These are phyloP conservation scores for Sardinella longiceps DNA, from an alignment of 2,797 vertebrate species.

Conservation along the genomic window DNA sequence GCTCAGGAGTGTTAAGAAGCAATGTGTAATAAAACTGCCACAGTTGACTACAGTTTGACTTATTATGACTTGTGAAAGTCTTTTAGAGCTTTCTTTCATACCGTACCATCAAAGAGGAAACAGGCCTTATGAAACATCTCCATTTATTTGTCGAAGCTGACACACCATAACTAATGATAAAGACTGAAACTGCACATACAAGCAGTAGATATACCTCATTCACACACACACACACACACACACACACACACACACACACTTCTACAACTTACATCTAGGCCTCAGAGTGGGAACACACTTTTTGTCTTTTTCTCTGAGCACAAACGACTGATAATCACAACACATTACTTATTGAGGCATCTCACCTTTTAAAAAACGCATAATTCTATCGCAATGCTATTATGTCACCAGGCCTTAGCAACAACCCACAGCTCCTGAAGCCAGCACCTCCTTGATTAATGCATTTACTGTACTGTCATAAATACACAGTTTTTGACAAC, in stretches of 20 bases:
- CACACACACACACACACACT: conserved; percentile 9
- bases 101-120: background rate
- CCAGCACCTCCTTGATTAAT: background rate
- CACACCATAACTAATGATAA: background rate
- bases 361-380: background rate
- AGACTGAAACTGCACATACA: background rate
- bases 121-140: background rate
- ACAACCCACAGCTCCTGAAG: background rate
- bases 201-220: background rate
- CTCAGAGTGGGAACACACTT: background rate
- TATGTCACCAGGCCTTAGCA: background rate
- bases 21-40: background rate
- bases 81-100: background rate
- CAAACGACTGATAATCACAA: background rate
- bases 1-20: background rate
- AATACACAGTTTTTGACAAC: background rate
- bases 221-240: background rate
- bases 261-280: background rate
- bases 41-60: too few species aligned
- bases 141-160: background rate
- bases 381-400: background rate
- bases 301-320: background rate
- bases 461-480: background rate
- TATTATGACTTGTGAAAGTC: too few species aligned
- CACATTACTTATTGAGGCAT: background rate